These are phyloP conservation scores for Pardalotus punctatus DNA, from an alignment of 2,113 vertebrate species.

Conservation along the genomic window DNA sequence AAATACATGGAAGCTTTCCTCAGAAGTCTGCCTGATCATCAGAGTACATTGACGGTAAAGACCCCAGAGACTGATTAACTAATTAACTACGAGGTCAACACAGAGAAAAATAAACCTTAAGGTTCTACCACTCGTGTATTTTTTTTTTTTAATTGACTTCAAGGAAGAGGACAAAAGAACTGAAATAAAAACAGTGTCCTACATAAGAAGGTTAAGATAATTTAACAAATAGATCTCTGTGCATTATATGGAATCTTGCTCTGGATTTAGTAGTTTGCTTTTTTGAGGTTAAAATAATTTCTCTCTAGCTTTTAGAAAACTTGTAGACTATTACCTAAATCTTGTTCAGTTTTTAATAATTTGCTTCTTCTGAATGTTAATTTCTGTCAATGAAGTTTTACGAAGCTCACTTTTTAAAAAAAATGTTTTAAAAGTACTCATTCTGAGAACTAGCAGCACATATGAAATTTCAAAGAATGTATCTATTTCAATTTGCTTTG, in stretches of 20 bases:
- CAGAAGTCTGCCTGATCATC: neutral
- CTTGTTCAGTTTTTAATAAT: neutral
- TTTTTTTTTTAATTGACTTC: neutral
- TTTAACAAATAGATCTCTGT: neutral
- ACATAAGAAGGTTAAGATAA: neutral
- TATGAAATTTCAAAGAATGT: neutral
- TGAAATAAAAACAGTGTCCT: neutral
- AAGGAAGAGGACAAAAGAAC: neutral
- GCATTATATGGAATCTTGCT: neutral
- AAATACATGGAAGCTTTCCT: neutral
- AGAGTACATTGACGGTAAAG: neutral
- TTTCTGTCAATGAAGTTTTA: neutral
- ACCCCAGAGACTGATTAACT: neutral
- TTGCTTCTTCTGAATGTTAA: neutral
- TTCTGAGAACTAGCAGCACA: neutral
- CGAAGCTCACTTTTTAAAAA: neutral
- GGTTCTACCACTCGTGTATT: neutral
- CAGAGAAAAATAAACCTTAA: neutral
- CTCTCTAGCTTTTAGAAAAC: accelerated
- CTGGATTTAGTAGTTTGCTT: neutral
- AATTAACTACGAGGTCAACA: neutral
- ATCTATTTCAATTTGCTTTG: neutral
- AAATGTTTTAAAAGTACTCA: neutral
- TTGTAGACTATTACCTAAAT: neutral
- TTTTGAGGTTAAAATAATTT: neutral